Base-by-base conservation (phyloP, 1,140 invertebrate species). In the Anoplolepis gracilipes region DNA sequence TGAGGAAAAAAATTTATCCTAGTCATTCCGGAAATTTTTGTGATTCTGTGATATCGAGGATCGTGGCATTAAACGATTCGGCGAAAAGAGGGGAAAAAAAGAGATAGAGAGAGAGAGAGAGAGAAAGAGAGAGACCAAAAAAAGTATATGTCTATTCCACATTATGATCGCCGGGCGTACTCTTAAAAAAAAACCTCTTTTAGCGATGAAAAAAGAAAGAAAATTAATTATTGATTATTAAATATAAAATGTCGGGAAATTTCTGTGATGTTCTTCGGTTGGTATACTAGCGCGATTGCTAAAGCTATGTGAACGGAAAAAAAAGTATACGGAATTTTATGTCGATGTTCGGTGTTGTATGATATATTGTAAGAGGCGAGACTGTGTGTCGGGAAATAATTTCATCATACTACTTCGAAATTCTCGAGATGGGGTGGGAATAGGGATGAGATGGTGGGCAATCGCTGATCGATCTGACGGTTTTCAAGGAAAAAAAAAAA, bases 181-280 rank as follows among this genome's bases (percentile, higher is more conserved):
- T 59, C 69, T 67, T 55, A 39, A 77, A 75, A 78, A 84, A 36
- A 39, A 49, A 42, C 8, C 16, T 69, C 46, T 42, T 77, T 53
- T 30, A 87, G 69, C 61, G 42, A 67, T 30, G 77, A 75, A 59
- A 19, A 49, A 49, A 19, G 13, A 73, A 73, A 82, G 55, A 53
- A 88, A 85, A 62, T 79, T 90, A 42, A 89, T 85, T 78, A 89
- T 89, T 89, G 81, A 84, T 89, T 87, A 87, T 79, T 73, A 72
- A 82, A 28, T 82, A 81, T 49, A 49, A 49, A 49, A 85, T 93
- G 93, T 92, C 91, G 91, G 91, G 85, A 94, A 95, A 93, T 95
- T 82, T 95, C 94, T 95, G 94, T 95, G 94, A 95, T 95, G 94
- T 94, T 90, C 92, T 95, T 94, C 92, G 92, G 91, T 95, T 93